phyloP scores from a whole-genome alignment of 92 coral and sea anemone genomes.

The Paragorgia papillata region DNA sequence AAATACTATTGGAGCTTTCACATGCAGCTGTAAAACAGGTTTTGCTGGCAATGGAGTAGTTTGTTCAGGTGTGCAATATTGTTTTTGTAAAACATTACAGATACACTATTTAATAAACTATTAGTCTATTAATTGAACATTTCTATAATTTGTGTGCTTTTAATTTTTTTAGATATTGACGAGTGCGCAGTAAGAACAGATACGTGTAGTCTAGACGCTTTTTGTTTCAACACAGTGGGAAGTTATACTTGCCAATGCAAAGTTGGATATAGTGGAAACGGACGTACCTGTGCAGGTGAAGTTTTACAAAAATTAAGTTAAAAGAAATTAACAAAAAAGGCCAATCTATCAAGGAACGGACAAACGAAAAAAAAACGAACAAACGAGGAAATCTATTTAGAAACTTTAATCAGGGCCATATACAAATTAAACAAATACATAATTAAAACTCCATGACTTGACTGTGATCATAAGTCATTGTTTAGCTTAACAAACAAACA shows the following conservation, averaged over 20 bases:
- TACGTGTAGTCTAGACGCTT: slow-evolving; percentile 15
- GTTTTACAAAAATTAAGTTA: too few relatives aligned
- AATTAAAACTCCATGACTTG: too few relatives aligned
- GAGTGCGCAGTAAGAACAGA: slow-evolving; percentile 11
- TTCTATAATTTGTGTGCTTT: background rate
- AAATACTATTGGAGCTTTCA: background rate
- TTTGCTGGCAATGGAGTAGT: background rate
- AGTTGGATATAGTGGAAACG: slow-evolving; percentile 23
- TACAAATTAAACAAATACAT: too few relatives aligned
- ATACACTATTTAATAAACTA: background rate
- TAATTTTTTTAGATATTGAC: slow-evolving; percentile 7
- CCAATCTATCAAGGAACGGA: too few relatives aligned
- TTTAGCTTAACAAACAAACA: too few relatives aligned
- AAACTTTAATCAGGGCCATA: too few relatives aligned
- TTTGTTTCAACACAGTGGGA: slow-evolving; percentile 19
- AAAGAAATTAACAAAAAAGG: too few relatives aligned
- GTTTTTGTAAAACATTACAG: background rate
- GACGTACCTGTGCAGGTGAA: slow-evolving; percentile 33
- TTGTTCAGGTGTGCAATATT: background rate
- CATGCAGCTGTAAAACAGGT: background rate
- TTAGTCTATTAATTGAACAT: background rate
- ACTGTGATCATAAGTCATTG: too few relatives aligned
- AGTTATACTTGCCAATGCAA: slow-evolving; percentile 34
- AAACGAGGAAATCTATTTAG: too few relatives aligned
- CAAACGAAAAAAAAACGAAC: too few relatives aligned